Evolutionary conservation across 2,797 vertebrate species (phyloP).

Genomic region (Cossypha dichroa): DNA sequence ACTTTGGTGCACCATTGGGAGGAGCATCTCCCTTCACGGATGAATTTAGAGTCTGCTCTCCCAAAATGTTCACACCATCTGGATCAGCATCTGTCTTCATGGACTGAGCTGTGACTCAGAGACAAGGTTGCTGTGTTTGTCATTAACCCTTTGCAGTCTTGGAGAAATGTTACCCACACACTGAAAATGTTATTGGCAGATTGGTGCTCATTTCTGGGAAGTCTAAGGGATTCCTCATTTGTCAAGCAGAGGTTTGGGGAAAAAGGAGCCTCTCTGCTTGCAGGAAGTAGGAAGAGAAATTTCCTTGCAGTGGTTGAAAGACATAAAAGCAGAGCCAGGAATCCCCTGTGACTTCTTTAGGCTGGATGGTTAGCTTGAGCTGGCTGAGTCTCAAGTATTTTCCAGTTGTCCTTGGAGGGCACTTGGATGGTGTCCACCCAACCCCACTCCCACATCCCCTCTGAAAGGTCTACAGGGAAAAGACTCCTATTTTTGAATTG

Average conservation of each 20-base stretch:
- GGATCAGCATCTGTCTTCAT: not conserved
- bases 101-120: not conserved
- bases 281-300: constrained; percentile 6
- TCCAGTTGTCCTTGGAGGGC: constrained; percentile 39
- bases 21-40: not conserved
- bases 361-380: constrained; percentile 15
- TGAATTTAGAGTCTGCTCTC: not conserved
- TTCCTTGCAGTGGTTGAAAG: constrained; percentile 16
- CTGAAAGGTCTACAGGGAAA: constrained; percentile 21
- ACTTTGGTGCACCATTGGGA: not conserved
- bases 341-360: constrained; percentile 35
- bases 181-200: not conserved
- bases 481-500: constrained; percentile 65
- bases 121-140: not conserved
- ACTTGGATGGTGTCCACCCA: constrained; percentile 40
- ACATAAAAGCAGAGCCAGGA: constrained; percentile 28
- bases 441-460: constrained; percentile 44
- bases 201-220: not conserved
- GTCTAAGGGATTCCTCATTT: not conserved
- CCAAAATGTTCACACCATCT: not conserved
- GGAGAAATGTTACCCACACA: not conserved
- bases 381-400: constrained; percentile 37
- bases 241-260: not conserved
- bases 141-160: not conserved
- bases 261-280: not conserved